Conservation (phyloP, 2,113 vertebrate genomes). For the Dryoscopus gambensis region DNA sequence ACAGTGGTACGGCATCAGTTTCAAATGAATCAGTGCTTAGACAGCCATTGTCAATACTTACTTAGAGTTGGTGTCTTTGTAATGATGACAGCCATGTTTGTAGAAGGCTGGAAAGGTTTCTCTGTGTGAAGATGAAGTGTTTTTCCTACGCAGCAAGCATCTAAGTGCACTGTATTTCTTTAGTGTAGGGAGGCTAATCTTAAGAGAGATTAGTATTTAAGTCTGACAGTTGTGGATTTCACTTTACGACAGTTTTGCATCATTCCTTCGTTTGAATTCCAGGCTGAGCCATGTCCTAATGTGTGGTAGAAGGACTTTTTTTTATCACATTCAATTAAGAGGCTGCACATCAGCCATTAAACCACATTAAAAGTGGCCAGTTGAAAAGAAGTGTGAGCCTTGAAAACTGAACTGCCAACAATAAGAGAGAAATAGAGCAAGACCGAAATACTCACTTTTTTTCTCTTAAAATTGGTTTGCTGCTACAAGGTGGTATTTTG, state of each 20-base stretch:
- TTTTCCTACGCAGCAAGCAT: background rate
- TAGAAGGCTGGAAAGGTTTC: background rate
- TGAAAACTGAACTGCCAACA: background rate
- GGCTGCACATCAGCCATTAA: background rate
- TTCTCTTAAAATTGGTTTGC: background rate
- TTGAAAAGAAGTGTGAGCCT: background rate
- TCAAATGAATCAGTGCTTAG: background rate
- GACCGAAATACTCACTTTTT: background rate
- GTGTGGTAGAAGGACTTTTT: background rate
- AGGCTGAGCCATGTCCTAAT: background rate
- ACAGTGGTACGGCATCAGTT: background rate
- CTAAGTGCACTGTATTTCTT: background rate
- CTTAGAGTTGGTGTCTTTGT: background rate
- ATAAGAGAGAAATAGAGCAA: background rate
- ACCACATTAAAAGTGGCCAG: background rate
- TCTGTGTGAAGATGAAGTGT: background rate
- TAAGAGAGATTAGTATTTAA: background rate
- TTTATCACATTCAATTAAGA: background rate
- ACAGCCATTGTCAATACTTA: conserved; percentile 2
- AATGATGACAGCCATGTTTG: background rate
- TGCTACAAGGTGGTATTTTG: background rate
- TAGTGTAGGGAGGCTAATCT: background rate
- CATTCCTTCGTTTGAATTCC: background rate
- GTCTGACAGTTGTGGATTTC: background rate
- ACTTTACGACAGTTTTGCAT: background rate